Conservation (phyloP, 2,113 vertebrate genomes). For the Dromaius novaehollandiae region DNA sequence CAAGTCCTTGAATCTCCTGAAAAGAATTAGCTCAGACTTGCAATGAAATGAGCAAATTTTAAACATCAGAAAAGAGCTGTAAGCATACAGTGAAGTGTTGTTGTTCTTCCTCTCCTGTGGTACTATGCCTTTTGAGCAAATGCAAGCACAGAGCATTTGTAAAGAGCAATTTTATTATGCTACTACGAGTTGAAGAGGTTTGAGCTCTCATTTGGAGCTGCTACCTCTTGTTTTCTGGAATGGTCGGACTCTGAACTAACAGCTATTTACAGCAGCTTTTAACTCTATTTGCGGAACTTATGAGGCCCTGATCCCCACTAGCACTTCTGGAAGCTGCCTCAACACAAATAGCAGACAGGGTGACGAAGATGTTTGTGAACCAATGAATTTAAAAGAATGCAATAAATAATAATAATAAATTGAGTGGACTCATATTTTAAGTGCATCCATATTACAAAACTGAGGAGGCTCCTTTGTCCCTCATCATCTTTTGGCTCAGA, state of each 20-base stretch:
- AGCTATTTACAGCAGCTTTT: background rate
- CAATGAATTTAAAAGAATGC: background rate
- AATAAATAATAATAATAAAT: background rate
- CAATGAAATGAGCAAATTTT: background rate
- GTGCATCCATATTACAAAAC: background rate
- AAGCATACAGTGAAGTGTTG: background rate
- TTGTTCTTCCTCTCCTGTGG: background rate
- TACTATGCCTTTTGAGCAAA: background rate
- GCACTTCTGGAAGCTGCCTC: background rate
- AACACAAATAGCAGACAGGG: background rate
- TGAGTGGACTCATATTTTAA: background rate
- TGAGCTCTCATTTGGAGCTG: background rate
- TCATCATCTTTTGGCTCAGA: background rate
- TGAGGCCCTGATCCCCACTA: background rate
- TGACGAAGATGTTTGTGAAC: background rate
- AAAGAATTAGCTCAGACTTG: background rate
- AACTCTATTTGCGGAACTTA: background rate
- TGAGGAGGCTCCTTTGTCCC: background rate
- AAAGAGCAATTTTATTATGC: background rate
- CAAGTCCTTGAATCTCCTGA: background rate
- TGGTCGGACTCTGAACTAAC: background rate
- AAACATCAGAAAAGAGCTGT: background rate
- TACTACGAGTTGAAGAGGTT: background rate
- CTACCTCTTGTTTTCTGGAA: background rate
- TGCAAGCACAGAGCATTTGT: background rate